These are phyloP conservation scores for Sarcophaga variegata DNA, from an alignment of 2,888 invertebrate species.

Conservation along the genomic window DNA sequence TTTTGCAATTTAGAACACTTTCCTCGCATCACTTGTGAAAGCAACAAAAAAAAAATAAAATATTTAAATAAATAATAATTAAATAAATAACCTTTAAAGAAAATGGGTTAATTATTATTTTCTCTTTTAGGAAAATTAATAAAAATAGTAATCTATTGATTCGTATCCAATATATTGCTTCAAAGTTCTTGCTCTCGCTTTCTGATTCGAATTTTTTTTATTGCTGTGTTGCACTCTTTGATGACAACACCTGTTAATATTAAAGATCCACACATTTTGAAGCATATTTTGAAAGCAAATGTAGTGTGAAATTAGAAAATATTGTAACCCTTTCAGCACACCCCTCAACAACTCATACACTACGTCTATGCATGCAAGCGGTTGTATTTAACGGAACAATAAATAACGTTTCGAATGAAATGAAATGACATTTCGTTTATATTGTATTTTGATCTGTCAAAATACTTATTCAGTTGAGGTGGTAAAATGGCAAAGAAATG, in stretches of 20 bases:
- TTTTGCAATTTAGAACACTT: too few relatives aligned
- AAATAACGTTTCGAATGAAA: not conserved
- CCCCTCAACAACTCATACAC: not conserved
- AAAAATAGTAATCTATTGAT: too few relatives aligned
- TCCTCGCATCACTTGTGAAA: too few relatives aligned
- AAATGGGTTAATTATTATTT: too few relatives aligned
- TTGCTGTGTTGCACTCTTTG: not conserved
- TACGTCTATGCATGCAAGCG: not conserved
- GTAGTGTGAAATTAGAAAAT: slow-evolving; percentile 68
- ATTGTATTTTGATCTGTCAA: slow-evolving; percentile 54
- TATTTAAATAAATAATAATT: too few relatives aligned
- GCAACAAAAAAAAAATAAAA: too few relatives aligned
- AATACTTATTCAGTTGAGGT: slow-evolving; percentile 55
- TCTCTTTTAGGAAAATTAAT: too few relatives aligned
- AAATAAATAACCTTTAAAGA: too few relatives aligned
- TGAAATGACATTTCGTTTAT: slow-evolving; percentile 29
- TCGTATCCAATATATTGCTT: too few relatives aligned
- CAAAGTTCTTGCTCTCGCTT: too few relatives aligned
- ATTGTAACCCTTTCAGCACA: slow-evolving; percentile 52
- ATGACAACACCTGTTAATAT: slow-evolving; percentile 61
- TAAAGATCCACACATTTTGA: slow-evolving; percentile 29
- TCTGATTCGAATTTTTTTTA: not conserved
- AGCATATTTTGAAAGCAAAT: slow-evolving; percentile 54
- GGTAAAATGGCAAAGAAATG: not conserved
- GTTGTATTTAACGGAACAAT: not conserved